Base-by-base conservation (phyloP, 2,888 invertebrate species). In the Heliconius erato region DNA sequence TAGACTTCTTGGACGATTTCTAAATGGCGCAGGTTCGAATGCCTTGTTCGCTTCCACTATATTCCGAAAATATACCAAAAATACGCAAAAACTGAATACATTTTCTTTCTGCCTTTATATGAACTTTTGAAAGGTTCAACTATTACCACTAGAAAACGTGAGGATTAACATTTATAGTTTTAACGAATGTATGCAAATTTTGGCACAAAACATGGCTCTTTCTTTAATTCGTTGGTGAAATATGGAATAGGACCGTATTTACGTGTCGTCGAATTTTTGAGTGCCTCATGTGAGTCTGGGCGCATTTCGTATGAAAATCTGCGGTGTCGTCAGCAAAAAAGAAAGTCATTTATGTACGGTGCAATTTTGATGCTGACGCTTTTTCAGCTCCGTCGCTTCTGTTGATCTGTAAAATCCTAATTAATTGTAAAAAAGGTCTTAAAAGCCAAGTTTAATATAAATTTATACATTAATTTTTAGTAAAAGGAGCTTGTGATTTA, bases 241-340 rank as follows among this genome's bases (percentile, higher is more conserved):
- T 86, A 86, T 90, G 90, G 93, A 94, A 93, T 93, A 92, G 81
- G 89, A 82, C 86, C 79, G 86, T 87, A 80, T 82, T 84, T 77
- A 79, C 84, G 84, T 88, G 87, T 91, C 91, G 93, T 90, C 93
- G 94, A 93, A 94, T 94, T 93, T 94, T 94, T 92, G 94, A 94
- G 93, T 85, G 91, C 90, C 88, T 88, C 91, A 90, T 92, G 90
- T 92, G 92, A 92, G 91, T 89, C 91, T 87, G 86, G 87, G 88
- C 88, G 91, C 91, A 91, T 93, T 93, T 92, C 88, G 91, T 90
- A 91, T 93, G 92, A 92, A 92, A 93, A 91, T 91, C 90, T 90
- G 90, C 89, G 88, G 89, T 89, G 92, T 90, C 89, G 90, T 89
- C 87, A 87, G 89, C 90, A 92, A 93, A 94, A 94, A 92, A 89